Evolutionary conservation across 35 echinoderm and acorn worm genomes (phyloP).

Genomic region (Eucidaris tribuloides): DNA sequence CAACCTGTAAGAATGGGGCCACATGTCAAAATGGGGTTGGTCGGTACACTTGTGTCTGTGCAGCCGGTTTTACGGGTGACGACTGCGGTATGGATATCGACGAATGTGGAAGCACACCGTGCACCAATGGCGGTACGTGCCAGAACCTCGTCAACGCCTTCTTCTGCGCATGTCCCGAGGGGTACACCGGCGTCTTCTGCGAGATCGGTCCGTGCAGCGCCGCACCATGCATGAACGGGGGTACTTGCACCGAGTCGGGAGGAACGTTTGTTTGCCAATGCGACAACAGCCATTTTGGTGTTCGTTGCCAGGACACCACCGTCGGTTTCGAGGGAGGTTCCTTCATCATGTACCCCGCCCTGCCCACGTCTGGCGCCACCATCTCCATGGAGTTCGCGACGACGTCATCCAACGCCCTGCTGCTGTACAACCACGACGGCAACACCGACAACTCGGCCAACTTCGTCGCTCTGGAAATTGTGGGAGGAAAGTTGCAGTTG

Average conservation of each 20-base stretch:
- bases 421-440: conserved; percentile 95
- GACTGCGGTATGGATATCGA: conserved; percentile 64
- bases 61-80: conserved; percentile 61
- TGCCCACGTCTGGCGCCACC: conserved; percentile 9
- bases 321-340: conserved; percentile 76
- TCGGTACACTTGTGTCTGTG: conserved; percentile 65
- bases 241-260: conserved; percentile 58
- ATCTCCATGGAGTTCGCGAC: conserved; percentile 81
- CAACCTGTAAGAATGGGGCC: conserved; percentile 71
- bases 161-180: conserved; percentile 58
- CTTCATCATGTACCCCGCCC: conserved; percentile 45
- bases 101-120: conserved; percentile 68
- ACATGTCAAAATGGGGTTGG: conserved; percentile 58
- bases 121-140: conserved; percentile 68
- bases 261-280: conserved; percentile 75
- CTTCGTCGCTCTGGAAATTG: conserved; percentile 80
- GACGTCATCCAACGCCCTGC: conserved; percentile 49
- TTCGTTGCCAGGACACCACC: conserved; percentile 66
- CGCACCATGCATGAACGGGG: conserved; percentile 77
- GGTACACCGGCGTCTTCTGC: conserved; percentile 70
- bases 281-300: conserved; percentile 62
- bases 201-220: conserved; percentile 78
- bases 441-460: conserved; percentile 37
- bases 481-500: conserved; percentile 54
- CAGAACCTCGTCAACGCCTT: conserved; percentile 66